Evolutionary conservation across 2,797 vertebrate species (phyloP).

Genomic region (Gymnoscopelus microlampas): DNA sequence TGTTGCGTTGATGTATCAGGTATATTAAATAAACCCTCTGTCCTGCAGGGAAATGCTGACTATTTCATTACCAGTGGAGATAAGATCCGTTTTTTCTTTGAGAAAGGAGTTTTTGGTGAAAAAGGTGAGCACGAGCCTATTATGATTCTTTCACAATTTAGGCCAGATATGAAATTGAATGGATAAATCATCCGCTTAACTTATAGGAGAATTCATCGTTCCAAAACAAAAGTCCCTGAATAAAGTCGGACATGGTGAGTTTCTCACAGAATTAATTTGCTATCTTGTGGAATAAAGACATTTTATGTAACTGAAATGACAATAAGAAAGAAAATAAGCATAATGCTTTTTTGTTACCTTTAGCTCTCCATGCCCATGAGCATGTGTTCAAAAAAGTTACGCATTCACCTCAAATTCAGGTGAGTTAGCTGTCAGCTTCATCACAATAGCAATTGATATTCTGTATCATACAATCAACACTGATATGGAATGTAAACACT

Average conservation of each 20-base stretch:
- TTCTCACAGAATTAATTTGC: background rate
- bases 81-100: constrained; percentile 97
- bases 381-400: constrained; percentile 89
- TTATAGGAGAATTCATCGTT: constrained; percentile 87
- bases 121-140: constrained; percentile 80
- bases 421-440: constrained; percentile 65
- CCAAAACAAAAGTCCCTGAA: constrained; percentile 88
- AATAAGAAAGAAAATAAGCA: too few species aligned
- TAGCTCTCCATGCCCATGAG: constrained; percentile 90
- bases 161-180: background rate
- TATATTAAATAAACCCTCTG: constrained; percentile 26
- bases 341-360: constrained; percentile 18
- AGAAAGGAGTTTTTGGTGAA: constrained; percentile 91
- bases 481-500: background rate
- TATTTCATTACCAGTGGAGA: constrained; percentile 97
- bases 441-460: background rate
- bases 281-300: too few species aligned
- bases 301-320: too few species aligned
- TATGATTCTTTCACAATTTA: background rate
- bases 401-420: constrained; percentile 89
- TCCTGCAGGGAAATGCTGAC: constrained; percentile 87
- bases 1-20: constrained; percentile 6
- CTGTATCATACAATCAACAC: constrained; percentile 14
- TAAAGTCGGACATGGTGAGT: constrained; percentile 95
- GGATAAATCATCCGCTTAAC: constrained; percentile 30